Evolutionary conservation across 2,113 vertebrate genomes (phyloP).

Genomic region (Ramphastos sulfuratus): DNA sequence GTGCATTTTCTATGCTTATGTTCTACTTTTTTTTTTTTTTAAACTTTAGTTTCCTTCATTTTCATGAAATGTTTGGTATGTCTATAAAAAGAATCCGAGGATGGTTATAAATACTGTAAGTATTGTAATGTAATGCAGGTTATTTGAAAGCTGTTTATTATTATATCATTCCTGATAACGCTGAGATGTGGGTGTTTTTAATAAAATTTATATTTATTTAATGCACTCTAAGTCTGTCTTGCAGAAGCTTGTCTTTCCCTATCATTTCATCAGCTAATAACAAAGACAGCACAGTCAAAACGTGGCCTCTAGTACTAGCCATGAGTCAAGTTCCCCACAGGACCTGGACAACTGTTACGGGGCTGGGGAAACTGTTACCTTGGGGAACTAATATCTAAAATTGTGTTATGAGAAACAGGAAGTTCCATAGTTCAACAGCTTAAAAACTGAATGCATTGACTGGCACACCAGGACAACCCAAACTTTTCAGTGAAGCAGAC

Average conservation of each 20-base stretch:
- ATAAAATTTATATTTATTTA: constrained; percentile 99
- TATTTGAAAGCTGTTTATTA: constrained; percentile 99
- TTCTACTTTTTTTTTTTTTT: constrained; percentile 75
- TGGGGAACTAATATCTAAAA: not conserved
- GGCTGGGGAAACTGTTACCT: not conserved
- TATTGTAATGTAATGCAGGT: constrained; percentile 99
- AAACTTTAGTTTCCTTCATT: constrained; percentile 81
- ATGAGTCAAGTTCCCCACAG: not conserved
- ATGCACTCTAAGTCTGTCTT: constrained; percentile 79
- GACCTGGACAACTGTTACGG: rapidly evolving
- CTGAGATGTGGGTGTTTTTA: constrained; percentile 99
- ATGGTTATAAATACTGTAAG: constrained; percentile 98
- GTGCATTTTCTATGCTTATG: constrained; percentile 83
- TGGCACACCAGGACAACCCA: not conserved
- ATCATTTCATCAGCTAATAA: not conserved
- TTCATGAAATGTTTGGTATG: constrained; percentile 86
- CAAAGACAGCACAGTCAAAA: not conserved
- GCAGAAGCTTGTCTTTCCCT: constrained; percentile 46
- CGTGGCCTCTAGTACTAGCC: rapidly evolving
- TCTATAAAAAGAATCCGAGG: constrained; percentile 84
- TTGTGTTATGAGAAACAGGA: rapidly evolving
- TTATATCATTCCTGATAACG: constrained; percentile 99
- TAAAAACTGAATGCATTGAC: rapidly evolving
- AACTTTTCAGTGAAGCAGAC: not conserved
- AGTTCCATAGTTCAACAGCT: not conserved